Base-by-base conservation (phyloP, 1,140 invertebrate species). In the Araneus ventricosus region DNA sequence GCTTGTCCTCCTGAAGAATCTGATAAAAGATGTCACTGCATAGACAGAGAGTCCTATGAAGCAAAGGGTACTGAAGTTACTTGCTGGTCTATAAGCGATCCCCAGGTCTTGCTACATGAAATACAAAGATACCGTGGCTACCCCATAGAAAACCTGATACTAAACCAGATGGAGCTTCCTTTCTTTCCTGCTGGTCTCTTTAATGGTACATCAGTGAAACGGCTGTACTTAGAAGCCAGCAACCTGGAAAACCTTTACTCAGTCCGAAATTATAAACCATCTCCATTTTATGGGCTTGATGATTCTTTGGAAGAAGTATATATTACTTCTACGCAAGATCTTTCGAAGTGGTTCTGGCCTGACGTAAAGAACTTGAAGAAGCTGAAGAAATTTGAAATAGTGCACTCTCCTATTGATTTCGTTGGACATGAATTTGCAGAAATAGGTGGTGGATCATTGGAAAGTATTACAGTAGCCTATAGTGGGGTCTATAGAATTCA, bases 381-480 rank as follows among this genome's bases (percentile, higher is more conserved):
- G 17, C 17, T 91, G 30, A 91, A 84, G 37, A 84, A 63, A n/a
- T 27, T 91, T 39, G 70, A 59, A 27, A 63, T 91, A 22, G 34
- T 30, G 0, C 57, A 61, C 1, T 91, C 79, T 3, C 89, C 89
- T 41, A 59, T 91, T 20, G 75, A 82, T 30, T 91, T 91, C n/a
- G 27, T 84, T 4, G 89, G 79, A 17, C 79, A 84, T 67, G 37
- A 41, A 2, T 91, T 91, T 39, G 79, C 89, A 52, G 89, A 91
- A 92, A 92, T 92, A 41, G 61, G 88, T n/a, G 88, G 67, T 61
- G 88, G 88, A 30, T 90, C 88, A 17, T 45, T 90, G 10, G 88
- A 90, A 59, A 80, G 41, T 22, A 79, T 90, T n/a, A 61, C 39
- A 17, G 88, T 57, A 10, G 14, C 14, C 2, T 24, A 90, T 7